Evolutionary conservation across 2,113 vertebrate genomes (phyloP).

Genomic region (Pachypanchax playfairii): DNA sequence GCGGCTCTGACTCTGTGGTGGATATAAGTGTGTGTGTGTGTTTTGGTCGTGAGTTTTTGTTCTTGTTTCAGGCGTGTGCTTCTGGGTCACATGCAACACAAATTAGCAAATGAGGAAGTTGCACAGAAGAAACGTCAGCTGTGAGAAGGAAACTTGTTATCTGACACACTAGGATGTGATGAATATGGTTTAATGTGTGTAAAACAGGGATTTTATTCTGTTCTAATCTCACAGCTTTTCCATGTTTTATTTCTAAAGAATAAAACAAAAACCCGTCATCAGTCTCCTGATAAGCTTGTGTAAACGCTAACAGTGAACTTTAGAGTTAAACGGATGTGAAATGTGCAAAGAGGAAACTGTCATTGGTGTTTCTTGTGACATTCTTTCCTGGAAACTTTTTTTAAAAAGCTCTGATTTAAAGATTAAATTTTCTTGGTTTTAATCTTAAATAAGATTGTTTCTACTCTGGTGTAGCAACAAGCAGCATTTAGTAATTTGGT

Average conservation of each 20-base stretch:
- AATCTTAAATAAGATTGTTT: too few species aligned
- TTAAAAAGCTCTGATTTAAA: too few species aligned
- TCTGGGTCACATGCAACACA: slow-evolving; percentile 26
- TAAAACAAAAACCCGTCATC: not conserved
- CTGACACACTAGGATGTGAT: too few species aligned
- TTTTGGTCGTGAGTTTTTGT: slow-evolving; percentile 34
- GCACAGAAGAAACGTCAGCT: slow-evolving; percentile 34
- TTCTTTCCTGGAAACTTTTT: not conserved
- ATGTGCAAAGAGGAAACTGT: slow-evolving; percentile 64
- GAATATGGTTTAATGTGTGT: too few species aligned
- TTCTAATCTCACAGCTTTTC: too few species aligned
- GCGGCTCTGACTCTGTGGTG: not conserved
- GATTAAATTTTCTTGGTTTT: too few species aligned
- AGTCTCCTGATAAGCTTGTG: slow-evolving; percentile 2
- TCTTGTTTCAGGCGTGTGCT: slow-evolving; percentile 53
- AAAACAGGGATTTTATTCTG: too few species aligned
- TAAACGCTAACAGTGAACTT: slow-evolving; percentile 1
- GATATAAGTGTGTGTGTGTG: not conserved
- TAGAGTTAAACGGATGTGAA: slow-evolving; percentile 52
- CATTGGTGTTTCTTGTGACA: not conserved
- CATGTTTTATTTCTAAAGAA: too few species aligned
- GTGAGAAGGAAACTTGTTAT: slow-evolving; percentile 39
- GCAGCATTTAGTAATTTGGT: too few species aligned
- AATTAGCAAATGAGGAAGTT: slow-evolving; percentile 78
- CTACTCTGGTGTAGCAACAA: too few species aligned